Conservation (phyloP, 2,113 vertebrate species). For the Semicossyphus pulcher region DNA sequence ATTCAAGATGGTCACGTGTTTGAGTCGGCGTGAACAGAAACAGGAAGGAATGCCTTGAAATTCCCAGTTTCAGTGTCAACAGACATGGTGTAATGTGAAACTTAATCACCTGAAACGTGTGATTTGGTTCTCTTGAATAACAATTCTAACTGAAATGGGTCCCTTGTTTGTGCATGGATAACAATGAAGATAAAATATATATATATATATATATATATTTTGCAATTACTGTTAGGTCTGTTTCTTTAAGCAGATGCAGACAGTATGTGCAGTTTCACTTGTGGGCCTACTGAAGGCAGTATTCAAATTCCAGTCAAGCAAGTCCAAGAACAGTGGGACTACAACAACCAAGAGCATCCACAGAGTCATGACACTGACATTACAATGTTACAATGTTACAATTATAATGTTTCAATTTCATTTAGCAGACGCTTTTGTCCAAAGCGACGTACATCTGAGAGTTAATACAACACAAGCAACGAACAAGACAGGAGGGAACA, state of each 20-base stretch:
- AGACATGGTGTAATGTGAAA: neutral
- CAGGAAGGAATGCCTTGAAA: neutral
- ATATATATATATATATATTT: too few relatives aligned
- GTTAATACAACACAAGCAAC: too few relatives aligned
- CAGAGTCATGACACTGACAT: neutral
- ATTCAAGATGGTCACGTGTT: constrained; percentile 27
- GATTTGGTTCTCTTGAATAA: constrained; percentile 2
- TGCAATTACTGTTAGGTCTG: neutral
- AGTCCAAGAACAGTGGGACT: neutral
- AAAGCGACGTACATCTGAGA: too few relatives aligned
- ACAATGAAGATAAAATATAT: neutral
- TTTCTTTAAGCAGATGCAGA: neutral
- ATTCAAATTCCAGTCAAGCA: constrained; percentile 1
- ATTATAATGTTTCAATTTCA: too few relatives aligned
- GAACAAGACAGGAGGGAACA: too few relatives aligned
- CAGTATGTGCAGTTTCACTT: neutral
- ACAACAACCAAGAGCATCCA: neutral
- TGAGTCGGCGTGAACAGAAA: constrained; percentile 3
- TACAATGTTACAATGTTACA: too few relatives aligned
- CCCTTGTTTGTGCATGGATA: neutral
- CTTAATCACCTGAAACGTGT: neutral
- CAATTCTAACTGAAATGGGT: neutral
- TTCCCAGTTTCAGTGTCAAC: constrained; percentile 3
- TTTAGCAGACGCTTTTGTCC: too few relatives aligned
- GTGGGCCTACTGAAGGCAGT: neutral